phyloP scores from a whole-genome alignment of 2,888 invertebrate genomes.

The Cosmopolites sordidus region DNA sequence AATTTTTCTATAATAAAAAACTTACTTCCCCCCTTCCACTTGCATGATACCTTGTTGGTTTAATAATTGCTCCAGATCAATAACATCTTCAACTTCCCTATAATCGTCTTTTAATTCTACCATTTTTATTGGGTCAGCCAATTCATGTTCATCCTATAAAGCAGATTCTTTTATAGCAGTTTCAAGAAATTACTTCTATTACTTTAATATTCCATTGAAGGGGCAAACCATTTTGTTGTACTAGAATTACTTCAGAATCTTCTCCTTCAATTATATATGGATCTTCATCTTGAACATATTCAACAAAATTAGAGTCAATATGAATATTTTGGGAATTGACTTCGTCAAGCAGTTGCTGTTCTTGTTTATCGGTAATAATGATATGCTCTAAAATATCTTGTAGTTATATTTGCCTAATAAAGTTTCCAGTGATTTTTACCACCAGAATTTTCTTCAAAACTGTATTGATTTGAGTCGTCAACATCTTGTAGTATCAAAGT shows the following conservation, averaged over 20 bases:
- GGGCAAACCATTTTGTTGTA: no score
- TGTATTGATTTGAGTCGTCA: conserved; percentile 32
- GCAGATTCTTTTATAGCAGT: no score
- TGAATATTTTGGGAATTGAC: conserved; percentile 15
- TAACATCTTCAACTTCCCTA: conserved; percentile 13
- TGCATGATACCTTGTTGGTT: conserved; percentile 15
- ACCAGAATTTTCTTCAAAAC: conserved; percentile 32
- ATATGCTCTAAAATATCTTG: conserved; percentile 28
- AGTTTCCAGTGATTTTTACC: no score
- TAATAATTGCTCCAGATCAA: conserved; percentile 22
- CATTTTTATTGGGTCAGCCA: conserved; percentile 15
- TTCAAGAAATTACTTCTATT: no score
- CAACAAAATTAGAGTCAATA: conserved; percentile 18
- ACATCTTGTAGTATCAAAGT: conserved; percentile 31
- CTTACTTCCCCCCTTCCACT: conserved; percentile 12
- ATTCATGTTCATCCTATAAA: conserved; percentile 9
- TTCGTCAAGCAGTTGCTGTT: conserved; percentile 14
- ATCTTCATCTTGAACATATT: conserved; percentile 28
- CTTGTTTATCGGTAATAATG: conserved; percentile 24
- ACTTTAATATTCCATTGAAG: no score
- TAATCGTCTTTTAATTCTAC: conserved; percentile 24
- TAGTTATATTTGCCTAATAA: no score
- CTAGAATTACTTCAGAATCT: conserved; percentile 3
- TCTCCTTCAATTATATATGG: conserved; percentile 6
- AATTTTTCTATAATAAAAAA: background rate